These are phyloP conservation scores for Turnix velox DNA, from an alignment of 2,113 vertebrate genomes.

Conservation along the genomic window DNA sequence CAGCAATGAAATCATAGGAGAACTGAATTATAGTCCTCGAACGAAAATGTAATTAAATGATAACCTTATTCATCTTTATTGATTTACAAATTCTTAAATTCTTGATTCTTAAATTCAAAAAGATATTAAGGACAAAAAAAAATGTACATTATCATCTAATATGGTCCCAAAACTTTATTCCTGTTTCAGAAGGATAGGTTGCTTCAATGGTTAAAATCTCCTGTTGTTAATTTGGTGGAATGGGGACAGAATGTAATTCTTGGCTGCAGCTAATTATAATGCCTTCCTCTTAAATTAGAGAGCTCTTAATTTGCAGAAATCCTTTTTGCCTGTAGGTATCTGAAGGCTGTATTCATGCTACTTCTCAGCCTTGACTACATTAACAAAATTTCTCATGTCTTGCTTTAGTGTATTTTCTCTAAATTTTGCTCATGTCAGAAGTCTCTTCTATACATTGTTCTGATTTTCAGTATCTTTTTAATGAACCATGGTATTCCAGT, in stretches of 20 bases:
- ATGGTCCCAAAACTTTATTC: not conserved
- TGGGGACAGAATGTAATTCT: not conserved
- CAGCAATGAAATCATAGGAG: not conserved
- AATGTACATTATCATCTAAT: not conserved
- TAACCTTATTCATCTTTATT: not conserved
- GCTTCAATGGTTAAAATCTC: not conserved
- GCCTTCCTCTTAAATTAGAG: not conserved
- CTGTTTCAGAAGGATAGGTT: not conserved
- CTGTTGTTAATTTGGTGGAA: not conserved
- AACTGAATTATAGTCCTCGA: not conserved
- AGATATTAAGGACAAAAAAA: not conserved
- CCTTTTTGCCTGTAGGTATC: not conserved
- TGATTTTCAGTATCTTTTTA: not conserved
- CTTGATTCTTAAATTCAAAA: not conserved
- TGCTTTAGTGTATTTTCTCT: not conserved
- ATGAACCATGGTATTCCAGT: not conserved
- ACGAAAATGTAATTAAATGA: conserved; percentile 2
- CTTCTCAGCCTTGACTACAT: not conserved
- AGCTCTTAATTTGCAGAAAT: not conserved
- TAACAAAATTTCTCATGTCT: not conserved
- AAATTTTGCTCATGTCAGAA: not conserved
- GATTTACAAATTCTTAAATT: not conserved
- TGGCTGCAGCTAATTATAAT: not conserved
- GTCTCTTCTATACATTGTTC: not conserved
- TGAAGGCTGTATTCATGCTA: not conserved